Base-by-base conservation (phyloP, 2,888 invertebrate genomes). In the Parelbella ahira region DNA sequence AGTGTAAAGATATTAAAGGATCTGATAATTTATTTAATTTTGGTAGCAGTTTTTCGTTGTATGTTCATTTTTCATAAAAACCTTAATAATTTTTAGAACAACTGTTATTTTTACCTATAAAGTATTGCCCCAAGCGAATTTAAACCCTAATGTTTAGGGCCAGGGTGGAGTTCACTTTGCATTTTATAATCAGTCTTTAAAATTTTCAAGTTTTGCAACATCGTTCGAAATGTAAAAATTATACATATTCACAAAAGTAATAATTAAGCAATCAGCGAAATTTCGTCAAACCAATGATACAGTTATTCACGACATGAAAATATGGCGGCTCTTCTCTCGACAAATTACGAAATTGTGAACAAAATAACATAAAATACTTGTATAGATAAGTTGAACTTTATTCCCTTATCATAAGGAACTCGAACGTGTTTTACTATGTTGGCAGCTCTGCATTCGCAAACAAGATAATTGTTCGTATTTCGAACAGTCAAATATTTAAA, bases 181-280 rank as follows among this genome's bases (percentile, higher is more conserved):
- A 13, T 0, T 4, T 9, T 13, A n/a, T n/a, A 3, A 11, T 8
- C 4, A 1, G 12, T 10, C 20, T 25, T 39, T 13, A 13, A 6
- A 20, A 41, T 13, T 24, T 18, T 33, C 21, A 27, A 34, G 46
- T 50, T 49, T 41, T 47, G 46, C 43, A 51, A 61, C 68, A 15
- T 15, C 3, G 4, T 4, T 62, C 70, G 69, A 58, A 51, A 44
- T 45, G 10, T 47, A 44, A 54, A 67, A 75, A 71, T 67, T 66
- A 69, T 64, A 63, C 63, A 56, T 62, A 65, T 66, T 66, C 50
- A 51, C 61, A 63, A 63, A 56, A 63, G 56, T 60, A 74, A 78
- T 72, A 80, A 83, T 82, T 82, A 83, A 83, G 72, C 76, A 83
- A 81, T 83, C 76, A 76, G 52, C 57, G 59, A 69, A 76, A 66